Evolutionary conservation across 92 coral and sea anemone species (phyloP), one percentile per base, ranked within the genome.

Genomic region (Virgularia gustaviana): DNA sequence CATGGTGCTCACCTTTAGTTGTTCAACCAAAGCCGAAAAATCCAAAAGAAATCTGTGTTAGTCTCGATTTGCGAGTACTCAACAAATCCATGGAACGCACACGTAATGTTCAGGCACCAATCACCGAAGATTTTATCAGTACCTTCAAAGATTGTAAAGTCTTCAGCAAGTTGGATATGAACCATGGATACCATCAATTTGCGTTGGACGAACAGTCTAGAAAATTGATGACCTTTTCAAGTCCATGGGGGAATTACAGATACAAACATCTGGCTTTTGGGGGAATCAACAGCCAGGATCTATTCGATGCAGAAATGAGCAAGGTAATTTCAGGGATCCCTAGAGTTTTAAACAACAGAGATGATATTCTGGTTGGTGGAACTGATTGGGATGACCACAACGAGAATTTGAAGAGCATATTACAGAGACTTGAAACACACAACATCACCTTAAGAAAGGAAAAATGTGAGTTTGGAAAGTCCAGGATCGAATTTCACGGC

Each of bases 221-320:
- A 72, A 59, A 43, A 18, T 31, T 71, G 23, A 81, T 77, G 83
- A 70, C 83, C 10, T 83, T 78, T 78, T 60, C 83, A 18, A 78
- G 59, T 2, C 87, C 80, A 6, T 83, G 87, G 83, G 87, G 83
- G 32, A 83, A 83, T 24, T 83, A 78, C 60, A 54, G 83, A 57
- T 83, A 83, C 75, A 70, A 77, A 63, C 63, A 76, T 0, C 35
- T 82, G 8, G 83, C 83, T 10, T 78, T 83, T 52, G 83, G 84
- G 11, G 59, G 87, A 20, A 10, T 83, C 6, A 83, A 78, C 71
- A 78, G 87, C 70, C 88, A 84, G 43, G 88, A 84, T 13, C 76
- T 79, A 29, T 84, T 84, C n/a, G 88, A 79, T 35, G 66, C 82
- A 27, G 78, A 79, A 41, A 84, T 84, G 37, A 20, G 57, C 35